Evolutionary conservation across 2,113 vertebrate species (phyloP).

Genomic region (Scopus umbretta): DNA sequence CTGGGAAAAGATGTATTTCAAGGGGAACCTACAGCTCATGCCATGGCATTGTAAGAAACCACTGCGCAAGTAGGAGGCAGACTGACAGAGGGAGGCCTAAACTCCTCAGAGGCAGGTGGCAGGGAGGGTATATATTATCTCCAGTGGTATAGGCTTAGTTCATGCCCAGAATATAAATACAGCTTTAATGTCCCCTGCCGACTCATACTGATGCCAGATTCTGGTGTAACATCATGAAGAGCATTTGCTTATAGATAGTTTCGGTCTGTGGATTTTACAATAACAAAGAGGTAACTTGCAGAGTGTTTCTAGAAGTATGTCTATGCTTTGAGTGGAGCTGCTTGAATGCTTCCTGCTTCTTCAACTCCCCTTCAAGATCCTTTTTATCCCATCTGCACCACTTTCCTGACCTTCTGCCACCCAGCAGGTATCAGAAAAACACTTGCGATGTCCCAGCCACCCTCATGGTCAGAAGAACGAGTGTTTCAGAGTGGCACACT

Average conservation of each 20-base stretch:
- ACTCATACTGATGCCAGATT: not conserved
- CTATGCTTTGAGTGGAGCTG: not conserved
- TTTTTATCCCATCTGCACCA: not conserved
- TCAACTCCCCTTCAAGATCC: not conserved
- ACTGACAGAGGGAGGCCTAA: not conserved
- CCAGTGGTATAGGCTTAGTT: not conserved
- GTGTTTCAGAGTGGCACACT: not conserved
- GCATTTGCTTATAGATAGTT: not conserved
- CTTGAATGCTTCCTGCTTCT: not conserved
- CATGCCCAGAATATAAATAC: conserved; percentile 26
- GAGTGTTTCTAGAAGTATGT: not conserved
- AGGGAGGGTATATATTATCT: not conserved
- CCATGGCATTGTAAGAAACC: not conserved
- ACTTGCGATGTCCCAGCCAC: not conserved
- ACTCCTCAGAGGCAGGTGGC: not conserved
- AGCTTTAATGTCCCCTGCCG: not conserved
- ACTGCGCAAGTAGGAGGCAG: not conserved
- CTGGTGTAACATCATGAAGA: not conserved
- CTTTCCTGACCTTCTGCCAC: not conserved
- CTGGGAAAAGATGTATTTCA: conserved; percentile 20
- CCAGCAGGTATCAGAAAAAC: not conserved
- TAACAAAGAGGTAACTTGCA: not conserved
- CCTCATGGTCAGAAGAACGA: not conserved
- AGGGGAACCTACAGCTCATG: not conserved
- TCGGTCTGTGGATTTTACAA: not conserved